Conservation (phyloP, 2,113 vertebrate species). For the Syrrhaptes paradoxus region DNA sequence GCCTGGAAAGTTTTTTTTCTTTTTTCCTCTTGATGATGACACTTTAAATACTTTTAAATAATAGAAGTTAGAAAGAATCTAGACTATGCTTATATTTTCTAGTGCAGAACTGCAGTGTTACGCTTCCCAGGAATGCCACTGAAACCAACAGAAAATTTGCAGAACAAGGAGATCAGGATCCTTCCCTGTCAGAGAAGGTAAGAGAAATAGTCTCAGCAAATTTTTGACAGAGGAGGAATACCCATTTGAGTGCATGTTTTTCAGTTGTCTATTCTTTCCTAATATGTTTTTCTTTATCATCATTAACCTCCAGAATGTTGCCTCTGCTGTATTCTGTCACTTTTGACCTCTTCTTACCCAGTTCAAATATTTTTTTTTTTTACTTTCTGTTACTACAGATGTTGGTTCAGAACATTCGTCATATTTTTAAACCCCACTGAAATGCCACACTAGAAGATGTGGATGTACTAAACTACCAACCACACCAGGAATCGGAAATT, state of each 20-base stretch:
- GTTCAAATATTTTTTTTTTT: not conserved
- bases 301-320: not conserved
- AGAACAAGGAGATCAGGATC: not conserved
- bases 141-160: not conserved
- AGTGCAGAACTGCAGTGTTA: not conserved
- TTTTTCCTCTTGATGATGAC: not conserved
- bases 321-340: not conserved
- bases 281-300: not conserved
- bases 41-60: not conserved
- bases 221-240: not conserved
- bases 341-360: not conserved
- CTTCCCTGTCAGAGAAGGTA: not conserved
- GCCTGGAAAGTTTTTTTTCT: not conserved
- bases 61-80: not conserved
- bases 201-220: not conserved
- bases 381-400: not conserved
- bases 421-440: not conserved
- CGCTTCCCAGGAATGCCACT: not conserved
- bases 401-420: not conserved
- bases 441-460: not conserved
- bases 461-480: not conserved
- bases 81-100: not conserved
- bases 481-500: fast-evolving
- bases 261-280: not conserved
- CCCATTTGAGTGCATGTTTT: not conserved